These are phyloP conservation scores for Ridgeia piscesae DNA, from an alignment of 1,140 invertebrate genomes.

Conservation along the genomic window DNA sequence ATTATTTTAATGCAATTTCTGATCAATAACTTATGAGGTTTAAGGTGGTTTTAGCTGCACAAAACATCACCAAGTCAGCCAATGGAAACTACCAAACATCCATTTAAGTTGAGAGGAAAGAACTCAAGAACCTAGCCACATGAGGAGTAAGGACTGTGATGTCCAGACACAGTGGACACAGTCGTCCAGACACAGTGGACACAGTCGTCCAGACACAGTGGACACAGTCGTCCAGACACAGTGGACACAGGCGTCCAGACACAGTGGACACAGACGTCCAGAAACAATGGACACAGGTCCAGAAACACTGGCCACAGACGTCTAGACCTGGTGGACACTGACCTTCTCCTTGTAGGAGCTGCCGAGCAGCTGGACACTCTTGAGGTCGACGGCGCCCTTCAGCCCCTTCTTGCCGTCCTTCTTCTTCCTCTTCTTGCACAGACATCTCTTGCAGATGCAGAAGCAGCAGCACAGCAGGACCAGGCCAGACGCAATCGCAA, in stretches of 20 bases:
- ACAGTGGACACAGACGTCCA: not conserved
- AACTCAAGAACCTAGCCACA: not conserved
- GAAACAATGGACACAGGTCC: not conserved
- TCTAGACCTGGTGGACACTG: conserved; percentile 14
- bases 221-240: not conserved
- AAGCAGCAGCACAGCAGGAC: conserved; percentile 86
- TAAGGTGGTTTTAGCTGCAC: no score
- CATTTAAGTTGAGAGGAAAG: not conserved
- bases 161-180: not conserved
- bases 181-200: not conserved
- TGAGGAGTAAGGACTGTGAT: not conserved
- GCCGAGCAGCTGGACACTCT: conserved; percentile 91
- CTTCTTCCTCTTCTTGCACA: conserved; percentile 91
- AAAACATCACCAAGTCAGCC: no score
- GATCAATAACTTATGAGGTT: no score
- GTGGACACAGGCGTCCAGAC: conserved; percentile 64
- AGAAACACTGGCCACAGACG: not conserved
- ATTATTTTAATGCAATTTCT: no score
- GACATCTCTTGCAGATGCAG: conserved; percentile 93
- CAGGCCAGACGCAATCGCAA: conserved; percentile 58
- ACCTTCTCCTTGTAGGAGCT: conserved; percentile 97
- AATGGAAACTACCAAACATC: no score
- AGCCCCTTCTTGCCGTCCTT: conserved; percentile 81
- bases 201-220: no score
- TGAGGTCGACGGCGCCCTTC: conserved; percentile 91